Base-by-base conservation (phyloP, 2,113 vertebrate genomes). In the Plecturocebus donacophilus region DNA sequence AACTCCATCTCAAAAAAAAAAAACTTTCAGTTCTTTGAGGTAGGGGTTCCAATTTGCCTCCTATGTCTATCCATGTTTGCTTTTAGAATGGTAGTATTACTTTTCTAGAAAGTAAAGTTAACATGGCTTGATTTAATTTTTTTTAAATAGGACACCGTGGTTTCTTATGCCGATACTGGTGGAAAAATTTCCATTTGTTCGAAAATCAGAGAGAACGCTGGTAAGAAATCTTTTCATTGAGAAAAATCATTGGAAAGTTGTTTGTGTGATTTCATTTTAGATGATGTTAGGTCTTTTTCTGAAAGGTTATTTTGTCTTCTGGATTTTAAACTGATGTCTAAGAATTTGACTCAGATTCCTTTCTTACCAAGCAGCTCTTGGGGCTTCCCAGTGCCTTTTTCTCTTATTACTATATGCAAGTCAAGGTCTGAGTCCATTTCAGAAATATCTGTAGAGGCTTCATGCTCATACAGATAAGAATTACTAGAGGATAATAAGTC, bases 81-180 rank as follows among this genome's bases (percentile, higher is more conserved):
- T 85, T 40, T 90, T 94, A 82, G 23, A 68, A 58, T 61, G 21
- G 40, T 42, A 88, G 56, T 80, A 1, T 21, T 81, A 61, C 14
- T 42, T 86, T 97, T 10, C 20, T 49, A 54, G 30, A 91, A 82
- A 81, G 47, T 83, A 6, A 8, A 42, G 6, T 64, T 95, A 76
- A 91, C 32, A 42, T 76, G 70, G 11, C 42, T 82, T 94, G 32
- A 1, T 77, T 92, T 23, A 77, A 32, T 27, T 90, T 83, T 88
- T 79, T 90, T 82, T 38, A 47, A 91, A 42, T 84, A 99, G 99
- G 86, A 99, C 99, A 5, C 99, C 99, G 1, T 99, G 98, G 17
- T 99, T 99, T 97, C 99, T 99, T 91, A 99, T 99, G 99, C 99
- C 99, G 0, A 99, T 99, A 96, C 98, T 99, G 61, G 98, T 98